A percentile compares a stretch with the other conserved stretches of the same genome.
These are phyloP conservation scores for Orycteropus afer DNA, from an alignment of 2,113 vertebrate genomes.

Conservation along the genomic window DNA sequence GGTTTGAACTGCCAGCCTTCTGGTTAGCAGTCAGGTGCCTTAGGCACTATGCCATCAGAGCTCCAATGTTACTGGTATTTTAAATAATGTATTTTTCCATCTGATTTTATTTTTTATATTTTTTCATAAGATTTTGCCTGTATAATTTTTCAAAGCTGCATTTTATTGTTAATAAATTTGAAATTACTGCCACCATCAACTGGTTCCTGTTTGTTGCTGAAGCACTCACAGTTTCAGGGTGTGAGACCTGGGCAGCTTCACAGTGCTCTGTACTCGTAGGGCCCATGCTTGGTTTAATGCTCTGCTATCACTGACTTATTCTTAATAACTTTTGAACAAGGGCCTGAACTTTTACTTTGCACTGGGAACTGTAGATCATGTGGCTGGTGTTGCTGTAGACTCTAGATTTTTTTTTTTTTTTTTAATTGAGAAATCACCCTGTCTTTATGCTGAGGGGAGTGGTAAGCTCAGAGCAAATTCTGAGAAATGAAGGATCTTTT, in stretches of 20 bases:
- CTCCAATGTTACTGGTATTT: neutral
- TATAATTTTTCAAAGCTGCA: neutral
- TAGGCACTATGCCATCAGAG: too few species aligned
- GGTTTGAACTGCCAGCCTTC: too few species aligned
- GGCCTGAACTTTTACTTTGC: too few species aligned
- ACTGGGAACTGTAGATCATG: too few species aligned
- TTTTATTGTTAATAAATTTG: neutral
- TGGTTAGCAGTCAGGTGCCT: too few species aligned
- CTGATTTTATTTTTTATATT: too few species aligned
- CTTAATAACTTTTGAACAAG: neutral
- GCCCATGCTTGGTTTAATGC: neutral
- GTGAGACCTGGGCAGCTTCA: neutral
- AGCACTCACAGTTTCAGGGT: neutral
- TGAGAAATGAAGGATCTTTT: neutral
- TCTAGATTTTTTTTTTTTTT: too few species aligned
- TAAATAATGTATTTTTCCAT: neutral
- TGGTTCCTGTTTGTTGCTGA: neutral
- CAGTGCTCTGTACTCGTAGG: neutral
- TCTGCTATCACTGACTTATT: neutral
- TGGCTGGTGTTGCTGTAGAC: too few species aligned
- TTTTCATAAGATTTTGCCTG: neutral
- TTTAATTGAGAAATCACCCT: neutral
- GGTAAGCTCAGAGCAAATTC: neutral
- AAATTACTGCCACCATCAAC: neutral
- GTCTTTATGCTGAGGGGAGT: neutral